Evolutionary conservation across 37 sponge, comb jelly and placozoan genomes (phyloP), one percentile per base, ranked within the genome.

Genomic region (Spongilla lacustris): DNA sequence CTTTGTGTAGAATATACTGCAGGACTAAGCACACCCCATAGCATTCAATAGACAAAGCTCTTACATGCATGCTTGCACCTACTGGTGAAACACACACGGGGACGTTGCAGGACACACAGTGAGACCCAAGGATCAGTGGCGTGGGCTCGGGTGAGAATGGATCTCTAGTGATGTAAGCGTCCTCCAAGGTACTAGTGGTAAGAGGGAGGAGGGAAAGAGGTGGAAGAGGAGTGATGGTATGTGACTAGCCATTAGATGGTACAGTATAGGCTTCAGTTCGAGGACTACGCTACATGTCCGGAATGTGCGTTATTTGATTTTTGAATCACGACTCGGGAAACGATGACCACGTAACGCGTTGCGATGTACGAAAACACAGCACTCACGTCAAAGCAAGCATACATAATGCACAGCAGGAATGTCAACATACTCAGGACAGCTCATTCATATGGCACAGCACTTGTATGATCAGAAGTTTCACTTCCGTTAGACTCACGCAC

Each of bases 1-100:
- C 82, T 92, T 92, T 49, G 87, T 89, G 69, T 92, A 94, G 84
- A 94, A 94, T 19, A 94, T 25, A 66, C 95, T 94, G 71, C 95
- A 94, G 49, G 79, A 66, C 92, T 91, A 58, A 19, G 19, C 6
- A 5, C 23, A 12, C 67, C 17, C 9, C 32, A 69, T 79, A 31
- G 36, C 24, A 71, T 26, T 49, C 33, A 78, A 48, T n/a, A 41
- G n/a, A 83, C 50, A 71, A 3, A 17, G 23, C 32, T 3, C 23
- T 38, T 2, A 35, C 46, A 4, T 5, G 30, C 2, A 4, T 66
- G 30, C 10, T 24, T 58, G 34, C 23, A 77, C 89, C 33, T 28
- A 89, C 90, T 14, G 58, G 68, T 22, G 82, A 69, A 1, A 92
- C 90, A 78, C 95, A 94, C 49, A 94, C 95, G 0, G 69, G 26